Percentiles rank a stretch among this genome's conserved stretches.
phyloP scores from a whole-genome alignment of 2,888 invertebrate species.

The Dorcus parallelipipedus region DNA sequence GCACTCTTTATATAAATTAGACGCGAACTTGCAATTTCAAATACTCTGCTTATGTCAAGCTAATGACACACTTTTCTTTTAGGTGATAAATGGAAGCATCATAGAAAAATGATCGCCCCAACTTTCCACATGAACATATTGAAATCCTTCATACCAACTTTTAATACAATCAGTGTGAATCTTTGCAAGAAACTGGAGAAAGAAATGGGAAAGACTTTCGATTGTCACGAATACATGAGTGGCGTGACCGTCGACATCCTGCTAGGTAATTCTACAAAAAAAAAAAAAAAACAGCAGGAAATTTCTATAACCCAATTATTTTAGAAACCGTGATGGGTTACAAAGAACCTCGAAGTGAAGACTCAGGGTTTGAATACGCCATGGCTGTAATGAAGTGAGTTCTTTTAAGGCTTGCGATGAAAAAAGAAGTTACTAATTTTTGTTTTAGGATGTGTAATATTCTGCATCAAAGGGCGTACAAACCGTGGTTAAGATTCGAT shows the following conservation, averaged over 20 bases:
- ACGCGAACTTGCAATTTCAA: too few species aligned
- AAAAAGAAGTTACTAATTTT: background rate
- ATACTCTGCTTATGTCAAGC: too few species aligned
- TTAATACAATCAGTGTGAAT: constrained; percentile 50
- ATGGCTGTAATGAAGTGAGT: constrained; percentile 57
- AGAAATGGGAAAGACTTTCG: constrained; percentile 49
- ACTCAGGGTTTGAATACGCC: constrained; percentile 54
- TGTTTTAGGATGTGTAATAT: constrained; percentile 53
- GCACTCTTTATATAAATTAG: too few species aligned
- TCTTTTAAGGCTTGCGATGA: background rate
- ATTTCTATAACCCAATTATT: constrained; percentile 4
- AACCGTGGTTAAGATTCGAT: constrained; percentile 49
- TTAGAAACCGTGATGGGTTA: constrained; percentile 58
- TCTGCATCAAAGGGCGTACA: constrained; percentile 52
- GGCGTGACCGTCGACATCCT: constrained; percentile 53
- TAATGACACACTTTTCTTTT: constrained; percentile 4
- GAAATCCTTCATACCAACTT: constrained; percentile 54
- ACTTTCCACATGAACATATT: constrained; percentile 53
- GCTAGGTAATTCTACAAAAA: constrained; percentile 34
- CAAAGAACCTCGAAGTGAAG: constrained; percentile 47
- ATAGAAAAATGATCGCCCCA: constrained; percentile 54
- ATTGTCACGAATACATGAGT: constrained; percentile 53
- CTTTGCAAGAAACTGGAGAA: constrained; percentile 44
- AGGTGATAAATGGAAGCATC: constrained; percentile 53
- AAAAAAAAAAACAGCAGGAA: background rate